These are phyloP conservation scores for Tetheella fluctuosa DNA, from an alignment of 2,888 invertebrate species.

Conservation along the genomic window DNA sequence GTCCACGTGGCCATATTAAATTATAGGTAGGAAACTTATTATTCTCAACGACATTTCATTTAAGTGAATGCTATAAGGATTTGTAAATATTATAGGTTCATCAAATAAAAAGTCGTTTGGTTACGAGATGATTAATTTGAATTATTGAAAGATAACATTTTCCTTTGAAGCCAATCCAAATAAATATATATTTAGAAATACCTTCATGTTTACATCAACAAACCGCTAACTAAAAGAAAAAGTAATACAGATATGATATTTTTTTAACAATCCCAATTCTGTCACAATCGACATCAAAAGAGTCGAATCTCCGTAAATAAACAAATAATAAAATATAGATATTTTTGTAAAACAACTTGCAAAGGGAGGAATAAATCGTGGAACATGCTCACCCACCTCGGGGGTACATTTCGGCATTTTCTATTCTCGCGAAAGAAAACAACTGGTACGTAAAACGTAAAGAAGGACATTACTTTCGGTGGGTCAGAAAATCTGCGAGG, in stretches of 20 bases:
- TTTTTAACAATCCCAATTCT: slow-evolving; percentile 63
- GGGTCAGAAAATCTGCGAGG: slow-evolving; percentile 82
- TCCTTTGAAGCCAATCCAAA: neutral
- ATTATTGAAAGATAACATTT: neutral
- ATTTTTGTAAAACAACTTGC: slow-evolving; percentile 70
- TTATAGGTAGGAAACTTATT: too few relatives aligned
- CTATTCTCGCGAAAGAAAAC: slow-evolving; percentile 72
- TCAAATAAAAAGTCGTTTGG: neutral
- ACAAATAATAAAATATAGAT: slow-evolving; percentile 69
- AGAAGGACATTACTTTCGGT: slow-evolving; percentile 79
- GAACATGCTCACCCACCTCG: slow-evolving; percentile 69
- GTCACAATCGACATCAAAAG: slow-evolving; percentile 77
- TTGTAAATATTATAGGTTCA: neutral
- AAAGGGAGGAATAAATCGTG: slow-evolving; percentile 77
- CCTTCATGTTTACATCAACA: slow-evolving; percentile 32
- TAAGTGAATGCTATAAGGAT: neutral
- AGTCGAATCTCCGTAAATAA: slow-evolving; percentile 76
- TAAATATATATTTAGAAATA: slow-evolving; percentile 7
- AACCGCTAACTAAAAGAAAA: slow-evolving; percentile 51
- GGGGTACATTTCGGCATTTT: slow-evolving; percentile 73
- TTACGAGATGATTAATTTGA: too few relatives aligned
- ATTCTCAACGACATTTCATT: neutral
- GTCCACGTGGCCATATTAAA: too few relatives aligned
- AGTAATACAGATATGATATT: slow-evolving; percentile 53
- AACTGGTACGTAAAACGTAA: slow-evolving; percentile 79